These are phyloP conservation scores for Sparidentex hasta DNA, from an alignment of 2,797 vertebrate species.

Conservation along the genomic window DNA sequence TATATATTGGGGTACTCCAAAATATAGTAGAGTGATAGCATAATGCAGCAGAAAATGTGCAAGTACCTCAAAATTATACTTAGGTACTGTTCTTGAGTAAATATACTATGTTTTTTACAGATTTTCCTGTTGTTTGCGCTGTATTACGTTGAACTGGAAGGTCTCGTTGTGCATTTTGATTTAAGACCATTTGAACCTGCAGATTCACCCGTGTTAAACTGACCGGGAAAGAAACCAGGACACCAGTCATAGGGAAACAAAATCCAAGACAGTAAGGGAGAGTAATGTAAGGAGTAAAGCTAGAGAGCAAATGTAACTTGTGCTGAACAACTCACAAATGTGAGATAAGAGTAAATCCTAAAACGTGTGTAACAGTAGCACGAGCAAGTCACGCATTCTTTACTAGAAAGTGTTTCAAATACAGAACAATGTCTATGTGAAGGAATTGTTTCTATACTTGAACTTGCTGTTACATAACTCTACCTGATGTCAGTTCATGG, in stretches of 20 bases:
- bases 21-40: too few relatives aligned
- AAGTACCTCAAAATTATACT: too few relatives aligned
- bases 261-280: too few relatives aligned
- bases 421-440: not conserved
- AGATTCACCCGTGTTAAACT: not conserved
- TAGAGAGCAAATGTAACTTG: too few relatives aligned
- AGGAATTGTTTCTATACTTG: not conserved
- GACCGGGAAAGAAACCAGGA: not conserved
- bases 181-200: not conserved
- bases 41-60: too few relatives aligned
- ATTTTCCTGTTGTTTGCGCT: not conserved
- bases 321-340: not conserved
- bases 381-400: not conserved
- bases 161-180: not conserved
- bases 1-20: too few relatives aligned
- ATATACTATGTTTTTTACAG: not conserved
- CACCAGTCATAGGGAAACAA: not conserved
- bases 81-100: too few relatives aligned
- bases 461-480: not conserved
- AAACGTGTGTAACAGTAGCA: not conserved
- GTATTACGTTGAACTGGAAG: not conserved
- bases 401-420: not conserved
- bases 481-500: not conserved
- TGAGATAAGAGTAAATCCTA: not conserved
- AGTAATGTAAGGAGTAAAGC: too few relatives aligned